Evolutionary conservation across 2,797 vertebrate genomes (phyloP), one percentile per base, ranked within the genome.

Genomic region (Vultur gryphus): DNA sequence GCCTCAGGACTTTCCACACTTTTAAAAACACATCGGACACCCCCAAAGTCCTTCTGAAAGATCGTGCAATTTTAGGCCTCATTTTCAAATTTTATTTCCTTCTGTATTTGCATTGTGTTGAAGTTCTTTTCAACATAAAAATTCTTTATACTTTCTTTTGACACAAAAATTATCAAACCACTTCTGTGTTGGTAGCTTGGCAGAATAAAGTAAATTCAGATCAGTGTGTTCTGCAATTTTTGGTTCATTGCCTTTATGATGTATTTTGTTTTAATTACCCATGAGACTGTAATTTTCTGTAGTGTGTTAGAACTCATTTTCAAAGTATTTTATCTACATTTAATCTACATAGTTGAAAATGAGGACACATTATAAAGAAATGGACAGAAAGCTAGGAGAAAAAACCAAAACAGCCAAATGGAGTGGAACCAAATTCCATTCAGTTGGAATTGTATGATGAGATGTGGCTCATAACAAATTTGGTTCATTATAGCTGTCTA

Each of bases 201-300:
- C 35, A 89, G 57, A 91, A 81, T 19, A 52, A 87, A 85, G 57
- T 24, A 94, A 92, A 95, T 89, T 82, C 67, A 92, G 66, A 92
- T 90, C 55, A 79, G 18, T 24, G 21, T 43, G 18, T 46, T 90
- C 44, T 80, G 55, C 31, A 75, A 37, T 90, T 94, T 90, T 77
- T 83, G 82, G 48, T 93, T 95, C 86, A 67, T 37, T 87, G 71
- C 37, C 67, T 86, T 95, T 87, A 80, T 43, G 81, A 94, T 80
- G 44, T n/a, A 80, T 86, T 95, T 91, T 87, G 46, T 35, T 91
- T 93, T 83, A 72, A 95, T 93, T 83, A 90, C 59, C 33, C 91
- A 89, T 2, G 64, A 94, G 90, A 71, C 75, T 41, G 31, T 48
- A 64, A 94, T 85, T 87, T 94, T 92, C 66, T 59, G 33, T 13